Evolutionary conservation across 2,113 vertebrate genomes (phyloP), one percentile per base, ranked within the genome.

Genomic region (Procavia capensis): DNA sequence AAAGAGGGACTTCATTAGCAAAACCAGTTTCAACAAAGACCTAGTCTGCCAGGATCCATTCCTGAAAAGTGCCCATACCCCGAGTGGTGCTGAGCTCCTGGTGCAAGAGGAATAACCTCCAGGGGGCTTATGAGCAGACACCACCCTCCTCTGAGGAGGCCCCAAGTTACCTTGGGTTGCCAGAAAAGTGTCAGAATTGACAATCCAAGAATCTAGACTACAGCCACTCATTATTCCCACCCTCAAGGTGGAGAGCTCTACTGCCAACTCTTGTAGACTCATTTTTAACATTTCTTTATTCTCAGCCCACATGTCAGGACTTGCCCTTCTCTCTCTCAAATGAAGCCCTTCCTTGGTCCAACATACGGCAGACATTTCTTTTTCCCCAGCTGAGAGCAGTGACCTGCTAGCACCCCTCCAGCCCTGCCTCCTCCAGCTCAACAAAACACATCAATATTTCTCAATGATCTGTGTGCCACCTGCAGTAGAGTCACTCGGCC

Each of bases 271-370:
- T 6, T 0, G 2, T 25, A 24, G 29, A n/a, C 6, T n/a, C 27
- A 0, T 39, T 47, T 19, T 4, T 11, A 16, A 9, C 0, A 0
- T 27, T 25, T 47, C 63, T 29, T 36, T 50, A 20, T 27, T 57
- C 50, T 59, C 84, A 22, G 25, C n/a, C 85, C 22, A 6, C 34
- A 5, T 0, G 5, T 31, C 6, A 22, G 41, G 25, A 82, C 13
- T 17, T 9, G 3, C 31, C 22, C 22, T 47, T 75, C 36, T 19
- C 34, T 1, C 63, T 72, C 14, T 87, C 84, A 47, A n/a, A 2
- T 29, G 81, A 92, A 57, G 43, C 45, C 9, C 0, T 0, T 34
- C 39, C 39, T 22, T 66, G 2, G n/a, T n/a, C n/a, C n/a, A n/a
- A n/a, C n/a, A n/a, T 9, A 85, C 17, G 13, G 47, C 36, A 50